phyloP scores from a whole-genome alignment of 2,113 vertebrate genomes.

The Cettia cetti region DNA sequence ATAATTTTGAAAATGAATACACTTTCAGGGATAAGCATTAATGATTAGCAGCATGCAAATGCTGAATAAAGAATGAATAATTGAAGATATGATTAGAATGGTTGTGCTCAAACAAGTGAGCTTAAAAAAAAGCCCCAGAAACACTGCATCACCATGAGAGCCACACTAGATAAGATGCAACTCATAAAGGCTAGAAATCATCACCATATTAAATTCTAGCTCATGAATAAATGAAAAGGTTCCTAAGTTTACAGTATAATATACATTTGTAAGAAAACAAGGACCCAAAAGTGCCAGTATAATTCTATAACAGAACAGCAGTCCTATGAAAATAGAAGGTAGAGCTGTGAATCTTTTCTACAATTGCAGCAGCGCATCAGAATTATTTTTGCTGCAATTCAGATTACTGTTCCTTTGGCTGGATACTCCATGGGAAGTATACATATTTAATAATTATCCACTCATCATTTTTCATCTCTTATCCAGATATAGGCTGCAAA shows the following conservation, averaged over 20 bases:
- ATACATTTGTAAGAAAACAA: conserved; percentile 75
- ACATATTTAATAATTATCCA: conserved; percentile 32
- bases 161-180: conserved; percentile 40
- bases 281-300: conserved; percentile 59
- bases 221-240: conserved; percentile 79
- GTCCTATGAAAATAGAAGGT: conserved; percentile 51
- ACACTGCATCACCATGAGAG: neutral
- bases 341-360: conserved; percentile 56
- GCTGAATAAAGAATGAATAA: conserved; percentile 50
- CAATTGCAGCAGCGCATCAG: conserved; percentile 60
- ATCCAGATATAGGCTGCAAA: neutral
- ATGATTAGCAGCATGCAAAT: conserved; percentile 7
- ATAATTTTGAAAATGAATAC: conserved; percentile 35
- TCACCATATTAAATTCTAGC: conserved; percentile 72
- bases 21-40: neutral
- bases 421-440: neutral
- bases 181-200: conserved; percentile 73
- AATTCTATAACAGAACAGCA: conserved; percentile 62
- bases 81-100: conserved; percentile 23
- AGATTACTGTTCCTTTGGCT: conserved; percentile 51
- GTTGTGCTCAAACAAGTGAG: conserved; percentile 57
- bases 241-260: conserved; percentile 74
- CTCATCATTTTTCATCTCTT: neutral
- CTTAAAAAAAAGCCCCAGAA: neutral
- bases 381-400: conserved; percentile 68